Evolutionary conservation across 2,888 invertebrate species (phyloP).

Genomic region (Neoascia interrupta): DNA sequence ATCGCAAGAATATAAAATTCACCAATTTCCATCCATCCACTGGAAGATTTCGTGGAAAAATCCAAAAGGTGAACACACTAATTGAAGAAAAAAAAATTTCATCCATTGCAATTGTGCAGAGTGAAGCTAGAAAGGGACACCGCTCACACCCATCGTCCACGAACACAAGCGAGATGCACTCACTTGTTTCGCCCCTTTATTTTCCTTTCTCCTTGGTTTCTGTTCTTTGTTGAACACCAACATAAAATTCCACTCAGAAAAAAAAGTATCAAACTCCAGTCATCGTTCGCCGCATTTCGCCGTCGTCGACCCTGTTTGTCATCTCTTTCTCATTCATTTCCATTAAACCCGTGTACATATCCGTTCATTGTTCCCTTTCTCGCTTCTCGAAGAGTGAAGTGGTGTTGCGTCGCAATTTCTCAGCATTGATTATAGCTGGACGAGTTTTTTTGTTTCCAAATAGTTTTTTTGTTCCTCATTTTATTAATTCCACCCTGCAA

Average conservation of each 20-base stretch:
- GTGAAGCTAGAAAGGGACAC: constrained; percentile 42
- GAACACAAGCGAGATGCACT: constrained; percentile 32
- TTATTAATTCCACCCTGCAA: constrained; percentile 33
- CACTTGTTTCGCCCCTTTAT: constrained; percentile 60
- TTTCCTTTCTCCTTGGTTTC: constrained; percentile 22
- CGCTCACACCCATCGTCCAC: background rate
- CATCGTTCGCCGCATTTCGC: constrained; percentile 65
- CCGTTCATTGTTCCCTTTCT: constrained; percentile 67
- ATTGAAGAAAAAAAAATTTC: constrained; percentile 26
- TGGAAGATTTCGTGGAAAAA: constrained; percentile 40
- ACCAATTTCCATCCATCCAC: constrained; percentile 14
- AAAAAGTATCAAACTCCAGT: constrained; percentile 53
- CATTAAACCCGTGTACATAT: constrained; percentile 33
- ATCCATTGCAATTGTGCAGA: constrained; percentile 62
- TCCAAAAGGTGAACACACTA: constrained; percentile 56
- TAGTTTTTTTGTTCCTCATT: constrained; percentile 63
- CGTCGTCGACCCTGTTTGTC: constrained; percentile 14
- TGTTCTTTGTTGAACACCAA: constrained; percentile 41
- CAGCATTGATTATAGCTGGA: constrained; percentile 66
- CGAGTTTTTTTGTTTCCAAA: constrained; percentile 63
- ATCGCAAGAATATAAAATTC: constrained; percentile 21
- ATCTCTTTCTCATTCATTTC: constrained; percentile 59
- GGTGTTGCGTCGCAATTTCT: constrained; percentile 69
- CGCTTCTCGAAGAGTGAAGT: constrained; percentile 65
- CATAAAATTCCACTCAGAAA: constrained; percentile 1